These are phyloP conservation scores for Myioborus melanocephalus DNA, from an alignment of 2,797 vertebrate genomes.

Conservation along the genomic window DNA sequence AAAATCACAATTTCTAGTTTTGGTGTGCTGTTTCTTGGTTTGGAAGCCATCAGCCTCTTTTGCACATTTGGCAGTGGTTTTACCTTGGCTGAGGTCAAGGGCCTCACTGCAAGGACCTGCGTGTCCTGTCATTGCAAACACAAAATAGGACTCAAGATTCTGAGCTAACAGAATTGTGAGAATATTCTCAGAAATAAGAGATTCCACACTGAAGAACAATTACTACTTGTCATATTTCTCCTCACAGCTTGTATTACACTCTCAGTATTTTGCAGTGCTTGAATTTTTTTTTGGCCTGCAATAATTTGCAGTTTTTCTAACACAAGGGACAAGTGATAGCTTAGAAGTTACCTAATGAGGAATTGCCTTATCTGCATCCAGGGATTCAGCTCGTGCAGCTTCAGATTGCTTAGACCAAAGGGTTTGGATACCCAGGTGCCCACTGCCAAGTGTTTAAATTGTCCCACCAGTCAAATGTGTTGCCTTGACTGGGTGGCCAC, in stretches of 20 bases:
- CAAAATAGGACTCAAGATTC: background rate
- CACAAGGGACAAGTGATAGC: background rate
- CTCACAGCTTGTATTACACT: background rate
- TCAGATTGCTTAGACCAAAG: background rate
- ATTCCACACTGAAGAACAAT: background rate
- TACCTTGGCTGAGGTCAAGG: background rate
- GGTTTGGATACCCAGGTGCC: background rate
- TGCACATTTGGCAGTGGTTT: background rate
- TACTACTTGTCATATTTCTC: background rate
- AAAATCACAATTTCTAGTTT: background rate
- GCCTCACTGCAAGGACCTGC: background rate
- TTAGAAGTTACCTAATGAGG: background rate
- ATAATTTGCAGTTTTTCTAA: background rate
- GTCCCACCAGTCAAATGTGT: background rate
- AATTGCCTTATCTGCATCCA: background rate
- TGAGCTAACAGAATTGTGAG: background rate
- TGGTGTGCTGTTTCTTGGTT: accelerated
- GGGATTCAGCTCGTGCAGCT: background rate
- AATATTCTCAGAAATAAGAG: background rate
- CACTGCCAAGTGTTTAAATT: background rate
- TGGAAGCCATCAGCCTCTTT: background rate
- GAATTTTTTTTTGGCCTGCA: background rate
- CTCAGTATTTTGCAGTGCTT: background rate
- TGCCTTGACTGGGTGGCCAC: background rate
- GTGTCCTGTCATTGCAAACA: background rate